Conservation (phyloP, 2,797 vertebrate species). For the Microctenopoma stevenorrisi region DNA sequence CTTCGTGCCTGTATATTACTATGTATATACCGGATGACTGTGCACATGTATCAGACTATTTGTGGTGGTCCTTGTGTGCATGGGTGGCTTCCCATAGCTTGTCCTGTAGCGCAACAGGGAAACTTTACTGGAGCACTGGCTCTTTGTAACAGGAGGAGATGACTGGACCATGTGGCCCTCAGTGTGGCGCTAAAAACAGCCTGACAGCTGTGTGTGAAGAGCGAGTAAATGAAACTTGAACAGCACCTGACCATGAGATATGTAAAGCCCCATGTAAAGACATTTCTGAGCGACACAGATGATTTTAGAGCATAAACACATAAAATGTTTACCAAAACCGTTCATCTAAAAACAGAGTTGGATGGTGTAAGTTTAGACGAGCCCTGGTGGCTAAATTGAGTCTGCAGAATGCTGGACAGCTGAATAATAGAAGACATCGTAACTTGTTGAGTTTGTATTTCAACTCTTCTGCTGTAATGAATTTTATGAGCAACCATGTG, state of each 20-base stretch:
- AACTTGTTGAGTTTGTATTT: neutral
- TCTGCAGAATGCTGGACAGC: too few relatives aligned
- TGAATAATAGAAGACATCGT: neutral
- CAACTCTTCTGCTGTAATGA: too few relatives aligned
- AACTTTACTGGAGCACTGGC: constrained; percentile 37
- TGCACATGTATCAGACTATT: constrained; percentile 32
- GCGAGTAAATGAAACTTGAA: constrained; percentile 50
- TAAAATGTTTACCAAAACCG: neutral
- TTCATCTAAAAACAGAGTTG: neutral
- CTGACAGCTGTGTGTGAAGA: constrained; percentile 76
- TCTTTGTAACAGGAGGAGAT: constrained; percentile 78
- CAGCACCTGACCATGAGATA: constrained; percentile 53
- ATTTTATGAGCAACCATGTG: too few relatives aligned
- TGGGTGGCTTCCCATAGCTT: constrained; percentile 34
- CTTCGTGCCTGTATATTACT: constrained; percentile 7
- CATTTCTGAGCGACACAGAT: constrained; percentile 19
- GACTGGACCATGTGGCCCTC: constrained; percentile 65
- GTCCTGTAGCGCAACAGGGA: constrained; percentile 25
- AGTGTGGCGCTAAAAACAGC: constrained; percentile 81
- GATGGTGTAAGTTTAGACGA: neutral
- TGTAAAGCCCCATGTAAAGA: constrained; percentile 24
- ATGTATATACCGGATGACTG: neutral
- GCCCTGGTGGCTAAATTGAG: too few relatives aligned
- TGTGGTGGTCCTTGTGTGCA: constrained; percentile 13
- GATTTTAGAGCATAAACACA: constrained; percentile 21